Conservation (phyloP, 2,888 invertebrate species). For the Osmoderma eremita region DNA sequence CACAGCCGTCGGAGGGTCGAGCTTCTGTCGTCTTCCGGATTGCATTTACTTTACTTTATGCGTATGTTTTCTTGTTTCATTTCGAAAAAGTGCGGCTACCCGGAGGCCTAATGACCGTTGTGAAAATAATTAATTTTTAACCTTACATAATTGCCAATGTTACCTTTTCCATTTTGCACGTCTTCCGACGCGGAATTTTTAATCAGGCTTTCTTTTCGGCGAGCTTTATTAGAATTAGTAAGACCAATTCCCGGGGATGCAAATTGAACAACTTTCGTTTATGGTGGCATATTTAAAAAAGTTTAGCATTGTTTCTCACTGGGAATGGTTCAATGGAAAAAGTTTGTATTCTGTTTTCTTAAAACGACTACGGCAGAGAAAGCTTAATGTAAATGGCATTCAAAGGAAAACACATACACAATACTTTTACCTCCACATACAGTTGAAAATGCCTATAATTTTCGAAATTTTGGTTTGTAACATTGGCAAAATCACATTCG, state of each 20-base stretch:
- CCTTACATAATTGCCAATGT: constrained; percentile 25
- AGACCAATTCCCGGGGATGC: constrained; percentile 3
- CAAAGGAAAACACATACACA: no score
- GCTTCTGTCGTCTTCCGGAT: not conserved
- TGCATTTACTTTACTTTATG: not conserved
- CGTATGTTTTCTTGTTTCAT: constrained; percentile 4
- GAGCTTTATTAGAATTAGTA: constrained; percentile 31
- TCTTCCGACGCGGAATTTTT: constrained; percentile 18
- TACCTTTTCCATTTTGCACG: not conserved
- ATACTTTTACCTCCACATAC: no score
- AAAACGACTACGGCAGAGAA: no score
- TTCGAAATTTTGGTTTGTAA: no score
- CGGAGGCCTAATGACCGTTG: constrained; percentile 19
- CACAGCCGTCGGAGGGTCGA: not conserved
- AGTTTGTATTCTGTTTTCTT: no score
- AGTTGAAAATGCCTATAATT: no score
- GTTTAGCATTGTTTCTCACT: no score
- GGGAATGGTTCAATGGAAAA: no score
- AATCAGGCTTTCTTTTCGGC: constrained; percentile 22
- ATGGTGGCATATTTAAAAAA: no score
- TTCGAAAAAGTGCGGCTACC: not conserved
- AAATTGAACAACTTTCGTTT: constrained; percentile 21
- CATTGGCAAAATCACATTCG: no score
- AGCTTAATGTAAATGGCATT: no score
- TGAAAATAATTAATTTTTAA: constrained; percentile 34